A percentile compares a stretch with the other conserved stretches of the same genome.
These are phyloP conservation scores for Microhierax caerulescens DNA, from an alignment of 2,797 vertebrate species.

Conservation along the genomic window DNA sequence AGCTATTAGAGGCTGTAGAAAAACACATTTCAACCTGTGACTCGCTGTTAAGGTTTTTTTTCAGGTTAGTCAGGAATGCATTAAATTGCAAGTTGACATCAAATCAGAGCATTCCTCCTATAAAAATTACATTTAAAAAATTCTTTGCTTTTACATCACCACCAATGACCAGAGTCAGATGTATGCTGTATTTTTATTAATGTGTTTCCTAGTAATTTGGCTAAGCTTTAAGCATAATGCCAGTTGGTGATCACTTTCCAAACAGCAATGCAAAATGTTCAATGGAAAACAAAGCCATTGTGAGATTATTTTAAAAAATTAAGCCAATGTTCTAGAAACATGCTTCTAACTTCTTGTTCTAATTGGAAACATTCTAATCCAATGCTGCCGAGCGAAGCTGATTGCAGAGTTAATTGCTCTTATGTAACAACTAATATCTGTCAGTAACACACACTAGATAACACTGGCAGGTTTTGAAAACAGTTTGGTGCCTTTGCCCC, in stretches of 20 bases:
- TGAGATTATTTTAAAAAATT: not conserved
- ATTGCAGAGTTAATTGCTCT: conserved; percentile 73
- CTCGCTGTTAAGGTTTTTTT: not conserved
- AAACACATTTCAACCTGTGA: not conserved
- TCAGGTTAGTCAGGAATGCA: not conserved
- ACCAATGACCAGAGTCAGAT: conserved; percentile 14
- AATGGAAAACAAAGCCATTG: not conserved
- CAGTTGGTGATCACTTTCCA: not conserved
- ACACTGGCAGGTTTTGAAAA: conserved; percentile 67
- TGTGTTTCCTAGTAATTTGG: not conserved
- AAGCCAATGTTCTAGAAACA: not conserved
- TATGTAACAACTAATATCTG: conserved; percentile 76
- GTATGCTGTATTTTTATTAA: not conserved
- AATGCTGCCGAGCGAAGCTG: conserved; percentile 7
- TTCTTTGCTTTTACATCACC: not conserved
- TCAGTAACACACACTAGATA: conserved; percentile 49
- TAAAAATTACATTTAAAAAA: conserved; percentile 7
- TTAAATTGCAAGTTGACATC: conserved; percentile 26
- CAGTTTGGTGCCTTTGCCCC: conserved; percentile 73
- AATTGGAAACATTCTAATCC: conserved; percentile 58
- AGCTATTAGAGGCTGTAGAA: not conserved
- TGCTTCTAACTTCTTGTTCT: conserved; percentile 49
- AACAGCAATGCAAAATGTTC: not conserved
- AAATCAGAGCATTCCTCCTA: not conserved
- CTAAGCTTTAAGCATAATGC: not conserved